Base-by-base conservation (phyloP, 2,113 vertebrate genomes). In the Melanerpes formicivorus region DNA sequence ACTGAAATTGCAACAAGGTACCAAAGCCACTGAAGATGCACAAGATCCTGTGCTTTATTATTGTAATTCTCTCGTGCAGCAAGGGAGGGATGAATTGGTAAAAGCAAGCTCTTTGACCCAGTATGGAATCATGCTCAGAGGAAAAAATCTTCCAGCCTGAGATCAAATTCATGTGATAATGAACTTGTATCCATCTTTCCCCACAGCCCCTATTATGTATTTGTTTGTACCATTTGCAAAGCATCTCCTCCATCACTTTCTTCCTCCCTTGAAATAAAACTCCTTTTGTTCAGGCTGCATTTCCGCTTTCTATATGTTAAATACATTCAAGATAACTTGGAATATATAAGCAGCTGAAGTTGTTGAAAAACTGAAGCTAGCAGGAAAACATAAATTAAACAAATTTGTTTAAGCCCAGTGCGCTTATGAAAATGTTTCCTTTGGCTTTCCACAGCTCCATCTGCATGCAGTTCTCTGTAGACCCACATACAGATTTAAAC, bases 351-450 rank as follows among this genome's bases (percentile, higher is more conserved):
- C 81, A 81, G 34, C 87, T 82, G 34, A 87, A 93, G 81, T n/a
- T 66, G 48, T 78, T 93, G 52, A 91, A 93, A 93, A 93, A 87
- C 29, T n/a, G 46, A 23, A 87, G 64, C 44, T 84, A 71, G 75
- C 65, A 91, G 70, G 42, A 93, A 96, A 95, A 96, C 60, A 55
- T 29, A 84, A 96, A 90, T 88, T 95, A 93, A 94, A 94, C 74
- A 82, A 84, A 87, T 93, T 92, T 70, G 42, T 92, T 95, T 91
- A 96, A 96, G 42, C 48, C 55, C 65, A 89, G 18, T 32, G 70
- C 64, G 69, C 34, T 88, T 84, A 90, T 62, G 52, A 85, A 93
- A 81, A 54, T 34, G 40, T 75, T 93, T 86, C 63, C 64, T 94
- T 84, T 56, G 83, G 87, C 67, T 77, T 75, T 94, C 15, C 59